Evolutionary conservation across 1,140 invertebrate species (phyloP).

Genomic region (Hycleus phaleratus): DNA sequence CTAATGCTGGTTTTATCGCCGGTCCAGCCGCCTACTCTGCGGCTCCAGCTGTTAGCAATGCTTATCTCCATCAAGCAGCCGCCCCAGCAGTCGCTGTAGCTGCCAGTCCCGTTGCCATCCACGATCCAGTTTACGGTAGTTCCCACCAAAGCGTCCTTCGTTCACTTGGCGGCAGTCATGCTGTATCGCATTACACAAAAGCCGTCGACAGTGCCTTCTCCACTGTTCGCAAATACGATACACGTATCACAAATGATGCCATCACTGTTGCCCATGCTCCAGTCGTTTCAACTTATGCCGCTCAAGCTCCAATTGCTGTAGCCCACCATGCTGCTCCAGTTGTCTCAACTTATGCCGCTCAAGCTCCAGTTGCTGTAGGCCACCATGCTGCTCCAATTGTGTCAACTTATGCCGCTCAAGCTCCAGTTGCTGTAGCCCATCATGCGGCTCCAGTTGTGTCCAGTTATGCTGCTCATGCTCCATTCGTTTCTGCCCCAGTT

Average conservation of each 20-base stretch:
- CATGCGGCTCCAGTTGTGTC: conserved; percentile 14
- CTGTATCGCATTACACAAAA: conserved; percentile 52
- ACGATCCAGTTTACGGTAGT: conserved; percentile 44
- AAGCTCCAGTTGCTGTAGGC: conserved; percentile 7
- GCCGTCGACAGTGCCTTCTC: conserved; percentile 56
- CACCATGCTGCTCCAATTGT: conserved; percentile 5
- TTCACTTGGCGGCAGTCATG: conserved; percentile 48
- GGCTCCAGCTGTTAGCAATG: conserved; percentile 16
- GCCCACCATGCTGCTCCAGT: conserved; percentile 2
- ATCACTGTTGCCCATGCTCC: conserved; percentile 30
- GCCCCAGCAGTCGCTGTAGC: conserved; percentile 23
- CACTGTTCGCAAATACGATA: conserved; percentile 53
- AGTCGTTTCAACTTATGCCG: conserved; percentile 2
- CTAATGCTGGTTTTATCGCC: conserved; percentile 20
- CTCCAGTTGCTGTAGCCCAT: conserved; percentile 5
- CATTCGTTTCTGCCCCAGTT: conserved; percentile 22
- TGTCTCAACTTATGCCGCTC: conserved; percentile 26
- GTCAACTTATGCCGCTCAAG: conserved; percentile 30
- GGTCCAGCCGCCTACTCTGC: conserved; percentile 26
- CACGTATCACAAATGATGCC: conserved; percentile 52
- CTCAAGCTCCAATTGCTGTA: neutral
- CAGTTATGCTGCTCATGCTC: conserved; percentile 15
- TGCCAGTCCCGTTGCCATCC: conserved; percentile 39
- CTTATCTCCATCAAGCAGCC: conserved; percentile 22
- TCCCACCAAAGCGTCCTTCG: conserved; percentile 50